phyloP scores from a whole-genome alignment of 2,888 invertebrate genomes.

The Apantesis nais region DNA sequence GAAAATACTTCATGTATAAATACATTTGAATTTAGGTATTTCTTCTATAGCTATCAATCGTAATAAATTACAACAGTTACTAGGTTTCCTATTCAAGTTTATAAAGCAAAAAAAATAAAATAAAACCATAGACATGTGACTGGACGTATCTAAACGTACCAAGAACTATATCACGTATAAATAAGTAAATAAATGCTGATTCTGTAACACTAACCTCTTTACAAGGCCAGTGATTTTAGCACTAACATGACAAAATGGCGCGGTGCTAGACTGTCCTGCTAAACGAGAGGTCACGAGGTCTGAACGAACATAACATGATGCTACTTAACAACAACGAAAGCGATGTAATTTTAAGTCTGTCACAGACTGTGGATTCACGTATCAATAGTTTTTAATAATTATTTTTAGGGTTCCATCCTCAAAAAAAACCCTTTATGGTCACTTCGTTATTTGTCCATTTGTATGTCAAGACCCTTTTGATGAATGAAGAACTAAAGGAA shows the following conservation, averaged over 20 bases:
- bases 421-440: neutral
- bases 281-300: slow-evolving; percentile 65
- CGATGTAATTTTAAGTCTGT: neutral
- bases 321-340: neutral
- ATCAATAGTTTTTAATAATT: neutral
- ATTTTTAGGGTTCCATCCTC: neutral
- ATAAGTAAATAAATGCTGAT: slow-evolving; percentile 28
- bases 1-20: too few species aligned
- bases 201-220: slow-evolving; percentile 48
- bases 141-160: neutral
- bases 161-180: slow-evolving; percentile 31
- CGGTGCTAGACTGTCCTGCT: slow-evolving; percentile 51
- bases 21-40: neutral
- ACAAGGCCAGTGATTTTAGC: slow-evolving; percentile 75
- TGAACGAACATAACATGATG: slow-evolving; percentile 8
- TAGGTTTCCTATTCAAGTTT: neutral
- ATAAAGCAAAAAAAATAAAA: neutral
- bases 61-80: neutral
- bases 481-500: neutral
- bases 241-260: slow-evolving; percentile 59
- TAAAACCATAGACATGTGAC: slow-evolving; percentile 6
- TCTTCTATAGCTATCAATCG: neutral
- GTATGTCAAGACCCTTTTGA: neutral
- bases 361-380: neutral
- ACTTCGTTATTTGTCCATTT: neutral